Base-by-base conservation (phyloP, 2,888 invertebrate species). In the Homarus gammarus region DNA sequence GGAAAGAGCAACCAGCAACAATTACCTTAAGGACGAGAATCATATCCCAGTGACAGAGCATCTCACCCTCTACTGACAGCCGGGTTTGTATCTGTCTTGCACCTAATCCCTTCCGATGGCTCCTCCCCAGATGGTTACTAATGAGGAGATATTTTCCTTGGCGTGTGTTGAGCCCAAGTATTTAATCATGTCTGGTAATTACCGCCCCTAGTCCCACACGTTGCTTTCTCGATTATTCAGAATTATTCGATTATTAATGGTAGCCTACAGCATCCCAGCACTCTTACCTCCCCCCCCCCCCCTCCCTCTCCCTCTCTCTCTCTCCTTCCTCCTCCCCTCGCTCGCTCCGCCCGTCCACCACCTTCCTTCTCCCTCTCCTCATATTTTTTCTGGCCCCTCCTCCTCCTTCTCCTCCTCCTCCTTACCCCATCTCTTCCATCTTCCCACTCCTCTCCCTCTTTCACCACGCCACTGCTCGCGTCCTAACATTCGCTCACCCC, bases 181-280 rank as follows among this genome's bases (percentile, higher is more conserved):
- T 83, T 83, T 83, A 83, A 83, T 83, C 83, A 83, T 72, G 36
- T 44, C 49, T 31, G 36, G 72, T 83, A 72, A 83, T 83, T 83
- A 64, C 51, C 49, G 83, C 38, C 72, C 44, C 33, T 44, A 31
- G 72, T 72, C 49, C 51, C 33, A 12, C 70, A 51, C 70, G 49
- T n/a, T 72, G 83, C 44, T 83, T 51, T 83, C 83, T 72, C 70
- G 70, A 51, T 70, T 72, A 83, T 83, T 83, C 72, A 72, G 70
- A 72, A 49, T 72, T 83, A 72, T 83, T 83, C 83, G 51, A 72
- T 83, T 83, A 83, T 83, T 83, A 72, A 72, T 51, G 49, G 31
- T 18, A 12, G 49, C 38, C 33, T 38, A 1, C 8, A 51, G 51
- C 49, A 49, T 36, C 49, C 1, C n/a, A n/a, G n/a, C n/a, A n/a